Base-by-base conservation (phyloP, 2,113 vertebrate genomes). In the Caranx ignobilis region DNA sequence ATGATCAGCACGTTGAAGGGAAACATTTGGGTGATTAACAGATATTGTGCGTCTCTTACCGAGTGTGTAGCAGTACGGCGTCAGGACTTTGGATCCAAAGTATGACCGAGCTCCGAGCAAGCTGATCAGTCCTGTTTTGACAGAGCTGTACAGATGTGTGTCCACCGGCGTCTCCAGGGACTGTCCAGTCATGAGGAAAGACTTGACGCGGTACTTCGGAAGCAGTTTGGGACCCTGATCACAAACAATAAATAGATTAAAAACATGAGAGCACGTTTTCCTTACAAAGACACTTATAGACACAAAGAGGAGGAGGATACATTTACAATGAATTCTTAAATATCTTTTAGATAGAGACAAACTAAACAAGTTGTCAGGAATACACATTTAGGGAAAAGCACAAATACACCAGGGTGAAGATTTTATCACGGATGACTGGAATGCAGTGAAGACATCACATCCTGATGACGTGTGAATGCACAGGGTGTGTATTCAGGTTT, bases 41-140 rank as follows among this genome's bases (percentile, higher is more conserved):
- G 16, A 7, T 64, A 31, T 7, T 52, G 0, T 59, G 16, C 21
- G 26, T 21, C 0, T 2, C 0, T 86, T 94, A 98, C 97, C 97
- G 32, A 98, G 56, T 0, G 93, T 95, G 83, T 98, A 99, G 88
- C 94, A 96, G 89, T 95, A 97, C 0, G 96, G 96, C 3, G 97
- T 98, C 79, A 96, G 90, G 50, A 98, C 96, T 59, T 87, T 94
- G 0, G 95, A 96, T 52, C 94, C 94, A 88, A 99, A 99, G 89
- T 97, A 98, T 0, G 48, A 81, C 66, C 94, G 95, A 74, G 81
- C 93, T 66, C 97, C 97, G 5, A 99, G 91, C 43, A 98, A 94
- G 78, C 96, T 83, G 69, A 95, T 92, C 43, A 99, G 91, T 31
- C 94, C 96, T 0, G 3, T 76, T 88, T 94, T 95, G 48, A 98